These are phyloP conservation scores for Numida meleagris DNA, from an alignment of 2,113 vertebrate species.

Conservation along the genomic window DNA sequence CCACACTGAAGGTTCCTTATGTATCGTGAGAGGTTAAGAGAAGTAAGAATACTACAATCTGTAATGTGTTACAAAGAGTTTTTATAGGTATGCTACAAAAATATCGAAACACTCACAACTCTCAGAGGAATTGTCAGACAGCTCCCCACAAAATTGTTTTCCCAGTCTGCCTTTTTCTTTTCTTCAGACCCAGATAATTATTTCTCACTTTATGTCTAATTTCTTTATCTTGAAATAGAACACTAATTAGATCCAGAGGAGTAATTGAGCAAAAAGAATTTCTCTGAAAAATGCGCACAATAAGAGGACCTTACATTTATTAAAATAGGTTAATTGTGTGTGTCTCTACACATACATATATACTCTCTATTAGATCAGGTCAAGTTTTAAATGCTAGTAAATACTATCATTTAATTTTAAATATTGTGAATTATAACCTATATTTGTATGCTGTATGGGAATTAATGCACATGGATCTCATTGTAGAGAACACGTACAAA, in stretches of 20 bases:
- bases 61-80: not conserved
- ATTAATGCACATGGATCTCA: not conserved
- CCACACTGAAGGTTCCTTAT: not conserved
- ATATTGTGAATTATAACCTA: not conserved
- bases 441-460: not conserved
- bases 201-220: not conserved
- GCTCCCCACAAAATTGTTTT: not conserved
- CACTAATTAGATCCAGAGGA: not conserved
- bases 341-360: not conserved
- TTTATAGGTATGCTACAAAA: not conserved
- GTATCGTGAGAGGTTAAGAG: not conserved
- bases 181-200: not conserved
- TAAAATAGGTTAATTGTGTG: not conserved
- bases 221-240: constrained; percentile 20
- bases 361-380: not conserved
- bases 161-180: not conserved
- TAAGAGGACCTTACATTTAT: not conserved
- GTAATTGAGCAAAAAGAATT: not conserved
- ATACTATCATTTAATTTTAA: not conserved
- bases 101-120: not conserved
- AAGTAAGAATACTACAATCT: not conserved
- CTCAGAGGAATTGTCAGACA: not conserved
- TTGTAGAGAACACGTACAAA: not conserved
- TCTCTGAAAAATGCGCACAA: not conserved
- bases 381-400: not conserved